Conservation (phyloP, 2,888 invertebrate species). For the Erannis defoliaria region DNA sequence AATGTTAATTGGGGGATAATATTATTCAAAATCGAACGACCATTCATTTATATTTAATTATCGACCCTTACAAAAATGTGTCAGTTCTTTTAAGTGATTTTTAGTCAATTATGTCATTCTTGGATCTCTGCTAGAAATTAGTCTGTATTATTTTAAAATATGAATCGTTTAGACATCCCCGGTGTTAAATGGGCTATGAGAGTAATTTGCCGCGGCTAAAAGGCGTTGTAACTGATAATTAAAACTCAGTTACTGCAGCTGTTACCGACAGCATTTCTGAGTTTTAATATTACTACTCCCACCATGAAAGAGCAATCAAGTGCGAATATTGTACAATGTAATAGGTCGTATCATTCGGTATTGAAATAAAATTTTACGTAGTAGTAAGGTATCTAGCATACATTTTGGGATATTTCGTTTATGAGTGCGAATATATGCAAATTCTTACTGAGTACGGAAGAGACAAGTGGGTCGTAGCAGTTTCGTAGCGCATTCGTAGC, state of each 20-base stretch:
- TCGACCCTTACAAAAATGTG: constrained; percentile 52
- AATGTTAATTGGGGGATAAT: constrained; percentile 84
- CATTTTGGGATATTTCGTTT: constrained; percentile 20
- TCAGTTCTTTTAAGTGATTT: constrained; percentile 36
- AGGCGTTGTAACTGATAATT: constrained; percentile 83
- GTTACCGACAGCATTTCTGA: constrained; percentile 76
- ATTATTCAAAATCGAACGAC: constrained; percentile 75
- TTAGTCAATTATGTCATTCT: constrained; percentile 13
- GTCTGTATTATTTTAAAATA: constrained; percentile 65
- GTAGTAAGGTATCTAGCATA: constrained; percentile 10
- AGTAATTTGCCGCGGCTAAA: constrained; percentile 78
- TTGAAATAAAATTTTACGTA: constrained; percentile 32
- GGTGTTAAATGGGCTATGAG: constrained; percentile 78
- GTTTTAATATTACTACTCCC: constrained; percentile 71
- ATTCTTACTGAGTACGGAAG: constrained; percentile 46
- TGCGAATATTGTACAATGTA: constrained; percentile 59
- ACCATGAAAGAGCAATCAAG: constrained; percentile 67
- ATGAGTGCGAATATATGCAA: constrained; percentile 39
- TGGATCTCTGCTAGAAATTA: constrained; percentile 47
- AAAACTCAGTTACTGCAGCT: constrained; percentile 81
- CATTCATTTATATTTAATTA: constrained; percentile 78
- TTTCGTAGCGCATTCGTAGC: constrained; percentile 41
- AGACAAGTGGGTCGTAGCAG: constrained; percentile 41
- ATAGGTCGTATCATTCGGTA: constrained; percentile 49
- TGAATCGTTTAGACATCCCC: constrained; percentile 72